A percentile compares a stretch with the other conserved stretches of the same genome.
Conservation (phyloP, 1,140 invertebrate genomes). For the Polypedilum vanderplanki region DNA sequence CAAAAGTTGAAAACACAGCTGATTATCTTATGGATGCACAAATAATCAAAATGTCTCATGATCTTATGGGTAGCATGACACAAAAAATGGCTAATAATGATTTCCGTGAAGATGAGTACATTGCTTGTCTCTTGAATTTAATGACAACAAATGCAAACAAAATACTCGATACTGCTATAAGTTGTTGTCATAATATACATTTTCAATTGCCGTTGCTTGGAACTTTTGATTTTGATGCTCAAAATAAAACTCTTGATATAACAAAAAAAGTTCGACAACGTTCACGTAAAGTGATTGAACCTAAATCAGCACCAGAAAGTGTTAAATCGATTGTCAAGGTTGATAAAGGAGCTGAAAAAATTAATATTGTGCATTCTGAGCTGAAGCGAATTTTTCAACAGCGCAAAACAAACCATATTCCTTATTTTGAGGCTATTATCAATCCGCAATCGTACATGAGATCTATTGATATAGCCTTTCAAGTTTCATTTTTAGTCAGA, state of each 20-base stretch:
- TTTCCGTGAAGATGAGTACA: conserved; percentile 32
- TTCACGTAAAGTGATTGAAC: background rate
- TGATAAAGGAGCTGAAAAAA: conserved; percentile 32
- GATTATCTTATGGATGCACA: conserved; percentile 33
- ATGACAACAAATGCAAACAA: background rate
- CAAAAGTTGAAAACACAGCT: conserved; percentile 32
- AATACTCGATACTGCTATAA: background rate
- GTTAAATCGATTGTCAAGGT: conserved; percentile 31
- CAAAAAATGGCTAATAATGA: conserved; percentile 30
- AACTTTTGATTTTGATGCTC: conserved; percentile 30
- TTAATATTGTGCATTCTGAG: conserved; percentile 34
- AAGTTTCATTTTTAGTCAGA: conserved; percentile 36
- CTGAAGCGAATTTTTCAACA: conserved; percentile 32
- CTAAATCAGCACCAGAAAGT: conserved; percentile 31
- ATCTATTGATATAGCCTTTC: conserved; percentile 37
- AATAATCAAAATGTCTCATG: conserved; percentile 33
- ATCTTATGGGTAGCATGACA: conserved; percentile 32
- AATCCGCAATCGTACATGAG: conserved; percentile 38
- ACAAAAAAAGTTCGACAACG: background rate
- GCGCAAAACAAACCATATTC: conserved; percentile 34
- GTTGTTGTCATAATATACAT: background rate
- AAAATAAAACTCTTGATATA: background rate
- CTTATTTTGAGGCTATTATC: conserved; percentile 38
- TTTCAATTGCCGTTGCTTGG: conserved; percentile 32
- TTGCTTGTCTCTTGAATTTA: conserved; percentile 31